Base-by-base conservation (phyloP, 2,888 invertebrate species). In the Adelognathus sp. region DNA sequence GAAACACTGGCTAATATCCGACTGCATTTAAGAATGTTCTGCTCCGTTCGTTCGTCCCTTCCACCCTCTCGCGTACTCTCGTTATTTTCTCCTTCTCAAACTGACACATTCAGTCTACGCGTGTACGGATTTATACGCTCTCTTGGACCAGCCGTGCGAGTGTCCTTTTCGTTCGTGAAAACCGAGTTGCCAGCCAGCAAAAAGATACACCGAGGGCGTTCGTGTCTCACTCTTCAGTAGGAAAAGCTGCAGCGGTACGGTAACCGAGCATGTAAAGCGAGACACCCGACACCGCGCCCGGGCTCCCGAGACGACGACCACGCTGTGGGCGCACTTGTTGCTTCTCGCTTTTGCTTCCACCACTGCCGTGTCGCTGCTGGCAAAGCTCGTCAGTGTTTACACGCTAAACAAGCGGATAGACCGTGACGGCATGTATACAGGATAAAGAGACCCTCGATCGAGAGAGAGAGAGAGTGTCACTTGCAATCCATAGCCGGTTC, bases 341-440 rank as follows among this genome's bases (percentile, higher is more conserved):
- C 81, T 79, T 81, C 80, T 61, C 54, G 46, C 58, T 54, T 36
- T 24, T 36, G 66, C 52, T 73, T 27, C 71, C 64, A 75, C 63
- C 71, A 76, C 63, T 77, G 58, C 71, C 39, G 80, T 89, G 89
- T 87, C 88, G 84, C 83, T 64, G 21, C 86, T 85, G 86, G 86
- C 87, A 86, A 86, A 86, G 76, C 86, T 85, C 82, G 85, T 80
- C 82, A 84, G 84, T 89, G 86, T 89, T 89, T 89, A 88, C 88
- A 85, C 84, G 86, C 85, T 88, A 89, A 89, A 89, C 88, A 89
- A 88, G 84, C 83, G 83, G 84, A 81, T 84, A 85, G 82, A 83
- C 81, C 76, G 66, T 58, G 54, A 67, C 67, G 67, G 14, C 18
- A 1, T 5, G 63, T 2, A 9, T 21, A 27, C 18, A 46, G 18